Evolutionary conservation across 2,888 invertebrate genomes (phyloP), one percentile per base, ranked within the genome.

Genomic region (Drosophila nr. perissopoda): DNA sequence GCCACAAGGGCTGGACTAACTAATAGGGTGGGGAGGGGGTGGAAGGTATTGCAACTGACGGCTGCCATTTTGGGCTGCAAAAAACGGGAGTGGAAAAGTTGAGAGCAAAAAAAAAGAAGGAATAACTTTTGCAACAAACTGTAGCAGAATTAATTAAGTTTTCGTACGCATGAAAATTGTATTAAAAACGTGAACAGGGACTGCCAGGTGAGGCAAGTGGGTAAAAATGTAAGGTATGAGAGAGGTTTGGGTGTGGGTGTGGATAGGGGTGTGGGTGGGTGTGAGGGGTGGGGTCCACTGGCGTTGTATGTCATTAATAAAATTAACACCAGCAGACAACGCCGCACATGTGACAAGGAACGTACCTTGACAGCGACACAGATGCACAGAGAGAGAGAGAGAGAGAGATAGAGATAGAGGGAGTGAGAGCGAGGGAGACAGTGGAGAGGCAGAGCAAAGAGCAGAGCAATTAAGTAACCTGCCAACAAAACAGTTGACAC

Each of bases 381-480:
- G 29, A 34, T 49, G 25, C 31, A 16, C 27, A 29, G 31, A 29
- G 18, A 48, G 46, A 38, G 40, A 16, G 51, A 2, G 13, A n/a
- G 57, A 2, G 6, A 13, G 21, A 6, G 6, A 6, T 4, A 7
- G 21, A 7, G 21, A 13, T 6, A 25, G 25, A 8, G 13, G 2
- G 7, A 16, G 7, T 2, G 4, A 1, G 46, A 25, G 8, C 4
- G 25, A 4, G 25, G 25, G 25, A 25, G 16, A 16, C 25, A 16
- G 25, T 25, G 46, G 33, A 29, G 13, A 11, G 40, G 27, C 46
- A 29, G 65, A 36, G 60, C 62, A 57, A 38, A 63, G 75, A 71
- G 85, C 88, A 89, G 91, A 91, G 91, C 91, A 92, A 92, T 92
- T 92, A 92, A 92, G 91, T 85, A 91, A 92, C 86, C 92, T 92